phyloP scores from a whole-genome alignment of 2,797 vertebrate species.

The Urosaurus nigricauda region DNA sequence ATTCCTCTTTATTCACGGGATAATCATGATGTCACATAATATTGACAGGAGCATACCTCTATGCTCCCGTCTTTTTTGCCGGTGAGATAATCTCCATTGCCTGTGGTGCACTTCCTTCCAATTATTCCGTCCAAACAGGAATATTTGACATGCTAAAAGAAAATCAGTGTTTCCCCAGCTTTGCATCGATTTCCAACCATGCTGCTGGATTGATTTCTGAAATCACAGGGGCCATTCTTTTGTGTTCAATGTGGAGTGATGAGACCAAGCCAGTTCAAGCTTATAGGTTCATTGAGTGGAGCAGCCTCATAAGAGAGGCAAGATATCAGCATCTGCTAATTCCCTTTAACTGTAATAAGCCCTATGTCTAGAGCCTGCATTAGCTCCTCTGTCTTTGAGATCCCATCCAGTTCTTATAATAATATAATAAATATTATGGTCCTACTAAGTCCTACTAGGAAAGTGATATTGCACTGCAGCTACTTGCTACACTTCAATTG shows the following conservation, averaged over 20 bases:
- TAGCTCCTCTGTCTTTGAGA: not conserved
- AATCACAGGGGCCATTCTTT: not conserved
- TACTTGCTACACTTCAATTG: not conserved
- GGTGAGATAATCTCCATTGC: too few species aligned
- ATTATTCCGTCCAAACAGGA: not conserved
- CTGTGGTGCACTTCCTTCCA: not conserved
- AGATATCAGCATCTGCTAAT: not conserved
- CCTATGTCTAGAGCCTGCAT: too few species aligned
- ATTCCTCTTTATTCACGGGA: too few species aligned
- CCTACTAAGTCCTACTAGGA: too few species aligned
- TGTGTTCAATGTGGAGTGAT: not conserved
- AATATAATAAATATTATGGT: too few species aligned
- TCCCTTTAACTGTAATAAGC: not conserved
- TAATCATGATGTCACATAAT: too few species aligned
- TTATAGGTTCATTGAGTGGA: not conserved
- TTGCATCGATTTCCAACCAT: not conserved
- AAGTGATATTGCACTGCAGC: not conserved
- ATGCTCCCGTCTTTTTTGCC: too few species aligned
- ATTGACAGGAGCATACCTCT: too few species aligned
- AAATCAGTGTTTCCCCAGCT: not conserved
- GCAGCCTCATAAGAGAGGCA: not conserved
- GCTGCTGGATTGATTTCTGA: not conserved
- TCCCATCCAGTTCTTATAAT: not conserved
- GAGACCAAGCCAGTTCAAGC: not conserved
- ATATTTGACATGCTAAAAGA: not conserved